Evolutionary conservation across 2,888 invertebrate genomes (phyloP).

Genomic region (Plebejus anna): DNA sequence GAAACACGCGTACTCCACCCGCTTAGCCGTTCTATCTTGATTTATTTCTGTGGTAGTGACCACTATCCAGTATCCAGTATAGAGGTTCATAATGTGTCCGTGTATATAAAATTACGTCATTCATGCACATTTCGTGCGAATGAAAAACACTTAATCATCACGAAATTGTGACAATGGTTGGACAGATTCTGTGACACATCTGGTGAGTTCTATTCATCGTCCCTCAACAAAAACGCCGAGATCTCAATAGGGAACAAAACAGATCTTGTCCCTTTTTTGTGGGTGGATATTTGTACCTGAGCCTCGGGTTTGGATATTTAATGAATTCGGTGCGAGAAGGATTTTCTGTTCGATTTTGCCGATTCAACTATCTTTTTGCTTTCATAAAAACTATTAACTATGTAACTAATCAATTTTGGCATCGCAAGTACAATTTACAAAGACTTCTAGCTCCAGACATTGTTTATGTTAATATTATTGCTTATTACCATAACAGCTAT

Average conservation of each 20-base stretch:
- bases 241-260: constrained; percentile 47
- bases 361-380: constrained; percentile 7
- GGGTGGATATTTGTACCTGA: constrained; percentile 43
- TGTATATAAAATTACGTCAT: neutral
- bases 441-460: neutral
- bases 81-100: neutral
- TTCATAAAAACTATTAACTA: neutral
- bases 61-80: neutral
- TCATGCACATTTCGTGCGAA: neutral
- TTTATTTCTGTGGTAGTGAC: neutral
- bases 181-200: constrained; percentile 43
- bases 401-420: neutral
- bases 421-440: neutral
- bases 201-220: constrained; percentile 53
- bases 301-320: constrained; percentile 25
- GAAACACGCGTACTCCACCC: no score
- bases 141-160: constrained; percentile 19
- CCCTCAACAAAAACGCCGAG: constrained; percentile 48
- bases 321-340: constrained; percentile 12
- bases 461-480: no score
- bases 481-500: no score
- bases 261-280: constrained; percentile 41
- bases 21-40: no score
- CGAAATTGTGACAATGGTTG: neutral
- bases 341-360: constrained; percentile 7